Evolutionary conservation across 1,140 invertebrate genomes (phyloP).

Genomic region (Heliconius hewitsoni): DNA sequence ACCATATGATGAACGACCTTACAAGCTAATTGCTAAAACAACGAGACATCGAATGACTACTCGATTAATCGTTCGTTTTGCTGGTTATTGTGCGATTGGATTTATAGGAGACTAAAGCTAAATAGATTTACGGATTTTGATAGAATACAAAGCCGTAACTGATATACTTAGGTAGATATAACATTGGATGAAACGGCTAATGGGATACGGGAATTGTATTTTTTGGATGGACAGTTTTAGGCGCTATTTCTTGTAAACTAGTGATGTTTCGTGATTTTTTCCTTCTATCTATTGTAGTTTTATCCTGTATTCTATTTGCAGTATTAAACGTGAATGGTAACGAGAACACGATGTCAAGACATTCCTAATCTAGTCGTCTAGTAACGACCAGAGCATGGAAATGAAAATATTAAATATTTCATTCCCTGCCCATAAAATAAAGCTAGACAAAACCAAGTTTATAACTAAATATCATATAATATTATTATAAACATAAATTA

Average conservation of each 20-base stretch:
- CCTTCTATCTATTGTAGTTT: neutral
- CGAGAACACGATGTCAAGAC: too few relatives aligned
- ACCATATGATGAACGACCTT: neutral
- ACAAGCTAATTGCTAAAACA: neutral
- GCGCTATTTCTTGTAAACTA: neutral
- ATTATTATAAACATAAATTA: neutral
- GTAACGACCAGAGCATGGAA: too few relatives aligned
- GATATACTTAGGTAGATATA: neutral
- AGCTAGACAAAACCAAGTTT: neutral
- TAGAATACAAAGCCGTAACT: constrained; percentile 1
- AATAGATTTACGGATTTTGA: constrained; percentile 12
- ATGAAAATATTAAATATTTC: neutral
- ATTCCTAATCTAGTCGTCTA: too few relatives aligned
- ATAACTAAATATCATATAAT: neutral
- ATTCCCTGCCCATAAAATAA: neutral
- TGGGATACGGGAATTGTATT: neutral
- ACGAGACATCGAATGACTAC: constrained; percentile 2
- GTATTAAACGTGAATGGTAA: too few relatives aligned
- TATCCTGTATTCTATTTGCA: neutral
- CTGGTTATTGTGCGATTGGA: neutral
- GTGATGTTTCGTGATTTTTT: neutral
- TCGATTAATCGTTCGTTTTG: constrained; percentile 10
- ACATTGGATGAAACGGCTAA: neutral
- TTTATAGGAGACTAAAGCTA: constrained; percentile 11
- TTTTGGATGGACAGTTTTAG: neutral